A percentile compares a stretch with the other conserved stretches of the same genome.
phyloP scores from a whole-genome alignment of 2,888 invertebrate species.

The Rotaria macrura region DNA sequence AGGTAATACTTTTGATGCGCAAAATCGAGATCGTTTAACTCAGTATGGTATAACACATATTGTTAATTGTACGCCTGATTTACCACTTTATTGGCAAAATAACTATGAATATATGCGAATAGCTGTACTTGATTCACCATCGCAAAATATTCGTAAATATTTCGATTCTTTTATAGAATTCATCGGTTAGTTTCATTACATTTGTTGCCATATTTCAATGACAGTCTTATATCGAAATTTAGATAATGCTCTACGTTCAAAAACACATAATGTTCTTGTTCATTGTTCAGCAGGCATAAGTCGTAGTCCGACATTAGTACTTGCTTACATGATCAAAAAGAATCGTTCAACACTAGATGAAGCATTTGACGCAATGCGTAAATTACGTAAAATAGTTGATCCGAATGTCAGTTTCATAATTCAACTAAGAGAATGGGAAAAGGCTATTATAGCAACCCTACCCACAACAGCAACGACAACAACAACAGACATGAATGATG shows the following conservation, averaged over 20 bases:
- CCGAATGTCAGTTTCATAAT: background rate
- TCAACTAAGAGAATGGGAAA: background rate
- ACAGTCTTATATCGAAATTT: background rate
- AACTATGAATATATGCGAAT: conserved; percentile 35
- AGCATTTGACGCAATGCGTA: background rate
- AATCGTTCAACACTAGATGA: background rate
- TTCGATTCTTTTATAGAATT: conserved; percentile 35
- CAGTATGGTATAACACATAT: conserved; percentile 36
- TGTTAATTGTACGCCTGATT: conserved; percentile 36
- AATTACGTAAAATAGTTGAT: conserved; percentile 2
- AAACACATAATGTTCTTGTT: conserved; percentile 21
- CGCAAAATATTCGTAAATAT: conserved; percentile 35
- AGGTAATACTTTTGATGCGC: conserved; percentile 30
- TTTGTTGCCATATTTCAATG: too few relatives aligned
- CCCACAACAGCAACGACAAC: background rate
- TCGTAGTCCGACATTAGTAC: conserved; percentile 28
- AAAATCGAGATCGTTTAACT: conserved; percentile 34
- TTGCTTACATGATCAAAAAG: conserved; percentile 27
- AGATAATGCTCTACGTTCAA: conserved; percentile 33
- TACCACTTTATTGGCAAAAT: conserved; percentile 35
- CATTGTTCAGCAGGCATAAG: conserved; percentile 33
- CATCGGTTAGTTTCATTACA: conserved; percentile 21
- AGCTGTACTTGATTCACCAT: conserved; percentile 35
- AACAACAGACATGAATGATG: background rate
- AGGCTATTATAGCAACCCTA: background rate